Conservation (phyloP, 1,140 invertebrate species). For the Centruroides sculpturatus region DNA sequence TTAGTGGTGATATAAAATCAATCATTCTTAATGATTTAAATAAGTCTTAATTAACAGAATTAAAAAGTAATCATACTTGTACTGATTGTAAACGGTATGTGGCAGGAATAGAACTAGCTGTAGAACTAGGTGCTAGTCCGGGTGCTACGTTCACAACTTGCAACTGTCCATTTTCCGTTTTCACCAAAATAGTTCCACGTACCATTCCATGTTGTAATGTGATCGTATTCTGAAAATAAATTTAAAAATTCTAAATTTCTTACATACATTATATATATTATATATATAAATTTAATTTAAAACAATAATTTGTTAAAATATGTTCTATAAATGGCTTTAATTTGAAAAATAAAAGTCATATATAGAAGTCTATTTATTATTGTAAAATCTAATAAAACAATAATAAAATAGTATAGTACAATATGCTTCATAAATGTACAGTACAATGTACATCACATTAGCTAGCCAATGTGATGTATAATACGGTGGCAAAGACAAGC, state of each 20-base stretch:
- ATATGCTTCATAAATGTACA: too few species aligned
- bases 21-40: too few species aligned
- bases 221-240: conserved; percentile 47
- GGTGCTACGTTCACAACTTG: conserved; percentile 68
- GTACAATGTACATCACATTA: too few species aligned
- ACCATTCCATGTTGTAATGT: conserved; percentile 54
- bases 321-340: too few species aligned
- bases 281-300: neutral
- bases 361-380: too few species aligned
- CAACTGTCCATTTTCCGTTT: conserved; percentile 89
- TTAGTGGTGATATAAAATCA: too few species aligned
- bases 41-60: neutral
- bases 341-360: too few species aligned
- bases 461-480: too few species aligned
- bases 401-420: too few species aligned
- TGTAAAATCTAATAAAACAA: too few species aligned
- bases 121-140: conserved; percentile 10
- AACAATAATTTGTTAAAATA: neutral
- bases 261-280: neutral
- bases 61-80: conserved; percentile 33
- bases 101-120: conserved; percentile 28
- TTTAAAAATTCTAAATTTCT: conserved; percentile 24
- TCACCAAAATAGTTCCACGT: conserved; percentile 71
- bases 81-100: conserved; percentile 42
- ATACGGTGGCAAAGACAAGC: too few species aligned